Percentiles rank a stretch among this genome's conserved stretches.
phyloP scores from a whole-genome alignment of 1,140 invertebrate genomes.

The Protaetia brevitarsis region DNA sequence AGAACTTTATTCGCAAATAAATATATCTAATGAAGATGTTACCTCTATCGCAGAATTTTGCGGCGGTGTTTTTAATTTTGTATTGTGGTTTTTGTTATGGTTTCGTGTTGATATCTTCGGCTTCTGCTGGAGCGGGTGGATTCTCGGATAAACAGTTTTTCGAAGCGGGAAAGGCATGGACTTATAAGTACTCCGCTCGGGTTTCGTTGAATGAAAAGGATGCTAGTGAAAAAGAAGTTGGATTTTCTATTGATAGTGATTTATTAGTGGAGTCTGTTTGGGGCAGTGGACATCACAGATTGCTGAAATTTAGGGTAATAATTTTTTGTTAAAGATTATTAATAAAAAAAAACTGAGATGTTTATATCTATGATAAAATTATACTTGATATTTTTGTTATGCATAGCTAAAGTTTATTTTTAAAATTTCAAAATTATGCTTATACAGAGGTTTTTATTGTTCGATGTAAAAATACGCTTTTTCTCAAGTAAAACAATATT shows the following conservation, averaged over 20 bases:
- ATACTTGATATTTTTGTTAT: too few relatives aligned
- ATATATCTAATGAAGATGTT: too few relatives aligned
- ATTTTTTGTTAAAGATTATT: too few relatives aligned
- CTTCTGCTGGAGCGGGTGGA: slow-evolving; percentile 32
- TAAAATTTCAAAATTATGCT: too few relatives aligned
- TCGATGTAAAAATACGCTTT: too few relatives aligned
- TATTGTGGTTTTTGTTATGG: slow-evolving; percentile 33
- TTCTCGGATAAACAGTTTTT: slow-evolving; percentile 41
- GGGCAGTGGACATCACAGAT: slow-evolving; percentile 47
- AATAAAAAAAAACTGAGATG: too few relatives aligned
- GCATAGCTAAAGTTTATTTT: too few relatives aligned
- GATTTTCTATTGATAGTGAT: slow-evolving; percentile 54
- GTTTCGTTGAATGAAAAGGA: slow-evolving; percentile 54
- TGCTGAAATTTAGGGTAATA: slow-evolving; percentile 52
- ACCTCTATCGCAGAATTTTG: slow-evolving; percentile 1
- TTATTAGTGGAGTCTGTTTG: slow-evolving; percentile 55
- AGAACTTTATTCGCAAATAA: too few relatives aligned
- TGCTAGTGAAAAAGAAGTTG: slow-evolving; percentile 54
- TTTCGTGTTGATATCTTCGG: slow-evolving; percentile 47
- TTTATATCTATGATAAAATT: too few relatives aligned
- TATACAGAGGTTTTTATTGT: too few relatives aligned
- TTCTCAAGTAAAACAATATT: too few relatives aligned
- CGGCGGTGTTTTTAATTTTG: background rate
- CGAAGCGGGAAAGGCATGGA: slow-evolving; percentile 43
- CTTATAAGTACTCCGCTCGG: slow-evolving; percentile 52